These are phyloP conservation scores for Typhlichthys subterraneus DNA, from an alignment of 2,797 vertebrate genomes.

Conservation along the genomic window DNA sequence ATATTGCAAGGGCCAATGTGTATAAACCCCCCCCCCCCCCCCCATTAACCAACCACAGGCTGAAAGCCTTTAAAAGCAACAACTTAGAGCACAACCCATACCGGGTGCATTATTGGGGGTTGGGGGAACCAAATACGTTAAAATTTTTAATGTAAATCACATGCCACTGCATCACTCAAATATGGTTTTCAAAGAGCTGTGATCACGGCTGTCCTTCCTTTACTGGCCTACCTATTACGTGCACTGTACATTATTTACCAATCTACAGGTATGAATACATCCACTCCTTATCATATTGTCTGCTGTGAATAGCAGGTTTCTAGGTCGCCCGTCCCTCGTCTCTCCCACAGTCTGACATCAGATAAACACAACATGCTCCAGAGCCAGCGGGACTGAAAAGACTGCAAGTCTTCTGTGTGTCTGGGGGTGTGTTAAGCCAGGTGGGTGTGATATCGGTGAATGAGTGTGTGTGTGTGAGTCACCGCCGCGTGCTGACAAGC, in stretches of 20 bases:
- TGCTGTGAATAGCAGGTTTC: conserved; percentile 39
- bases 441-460: conserved; percentile 56
- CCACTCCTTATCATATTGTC: conserved; percentile 4
- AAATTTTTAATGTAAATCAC: too few relatives aligned
- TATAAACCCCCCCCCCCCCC: too few relatives aligned
- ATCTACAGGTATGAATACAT: not conserved
- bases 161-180: not conserved
- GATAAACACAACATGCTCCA: conserved; percentile 51
- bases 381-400: conserved; percentile 1
- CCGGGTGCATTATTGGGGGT: too few relatives aligned
- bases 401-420: conserved; percentile 5
- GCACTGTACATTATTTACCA: not conserved
- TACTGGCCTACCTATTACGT: not conserved
- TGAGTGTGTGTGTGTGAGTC: conserved; percentile 51
- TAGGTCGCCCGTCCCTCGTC: conserved; percentile 31
- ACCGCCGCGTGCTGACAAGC: conserved; percentile 70
- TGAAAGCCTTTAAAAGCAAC: too few relatives aligned
- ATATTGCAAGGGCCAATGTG: too few relatives aligned
- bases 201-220: not conserved
- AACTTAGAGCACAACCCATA: too few relatives aligned
- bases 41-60: too few relatives aligned
- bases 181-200: not conserved
- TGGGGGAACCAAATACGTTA: too few relatives aligned
- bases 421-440: conserved; percentile 26
- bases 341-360: conserved; percentile 21